phyloP scores from a whole-genome alignment of 2,888 invertebrate species.

The Catonia carolina region DNA sequence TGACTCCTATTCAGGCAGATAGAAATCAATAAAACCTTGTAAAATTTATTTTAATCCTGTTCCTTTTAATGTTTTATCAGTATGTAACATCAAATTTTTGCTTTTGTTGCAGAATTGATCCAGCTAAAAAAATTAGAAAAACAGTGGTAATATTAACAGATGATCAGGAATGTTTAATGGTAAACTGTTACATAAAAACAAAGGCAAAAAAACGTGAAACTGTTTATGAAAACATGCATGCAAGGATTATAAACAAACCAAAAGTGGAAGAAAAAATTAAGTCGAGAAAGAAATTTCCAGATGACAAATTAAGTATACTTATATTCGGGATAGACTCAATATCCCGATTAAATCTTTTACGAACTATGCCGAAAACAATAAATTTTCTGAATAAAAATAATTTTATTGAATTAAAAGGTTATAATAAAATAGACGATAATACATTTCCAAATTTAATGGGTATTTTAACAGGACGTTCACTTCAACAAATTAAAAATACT shows the following conservation, averaged over 20 bases:
- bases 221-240: conserved; percentile 51
- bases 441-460: conserved; percentile 88
- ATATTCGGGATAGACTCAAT: conserved; percentile 81
- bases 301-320: conserved; percentile 54
- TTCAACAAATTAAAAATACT: conserved; percentile 25
- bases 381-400: conserved; percentile 58
- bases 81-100: too few species aligned
- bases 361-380: conserved; percentile 67
- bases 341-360: conserved; percentile 66
- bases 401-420: too few species aligned
- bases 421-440: conserved; percentile 76
- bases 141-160: too few species aligned
- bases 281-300: conserved; percentile 25
- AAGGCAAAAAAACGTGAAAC: conserved; percentile 28
- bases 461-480: conserved; percentile 60
- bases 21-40: too few species aligned
- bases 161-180: too few species aligned
- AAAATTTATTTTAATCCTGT: too few species aligned
- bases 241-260: conserved; percentile 48
- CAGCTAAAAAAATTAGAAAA: too few species aligned
- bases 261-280: conserved; percentile 46
- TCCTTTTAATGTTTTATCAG: too few species aligned
- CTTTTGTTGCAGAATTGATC: too few species aligned
- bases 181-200: too few species aligned
- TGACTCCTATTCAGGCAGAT: too few species aligned